These are phyloP conservation scores for Maniola jurtina DNA, from an alignment of 1,140 invertebrate genomes.

Conservation along the genomic window DNA sequence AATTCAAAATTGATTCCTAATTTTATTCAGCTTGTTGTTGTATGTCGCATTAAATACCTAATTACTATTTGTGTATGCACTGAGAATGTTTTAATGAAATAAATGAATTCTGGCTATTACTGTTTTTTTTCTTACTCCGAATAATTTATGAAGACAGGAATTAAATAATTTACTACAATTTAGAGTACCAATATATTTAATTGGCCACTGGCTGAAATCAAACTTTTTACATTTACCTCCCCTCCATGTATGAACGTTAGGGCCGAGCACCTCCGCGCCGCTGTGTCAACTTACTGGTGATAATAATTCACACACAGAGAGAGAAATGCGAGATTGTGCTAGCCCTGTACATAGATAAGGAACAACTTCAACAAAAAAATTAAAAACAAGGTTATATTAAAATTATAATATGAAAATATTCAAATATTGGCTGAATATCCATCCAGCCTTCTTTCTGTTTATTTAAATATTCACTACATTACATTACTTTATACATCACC, in stretches of 20 bases:
- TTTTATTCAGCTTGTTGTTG: too few species aligned
- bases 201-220: slow-evolving; percentile 77
- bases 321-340: slow-evolving; percentile 44
- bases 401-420: slow-evolving; percentile 80
- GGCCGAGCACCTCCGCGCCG: slow-evolving; percentile 50
- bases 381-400: slow-evolving; percentile 77
- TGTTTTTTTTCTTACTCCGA: slow-evolving; percentile 31
- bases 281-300: slow-evolving; percentile 16
- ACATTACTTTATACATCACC: slow-evolving; percentile 77
- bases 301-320: slow-evolving; percentile 27
- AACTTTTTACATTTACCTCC: slow-evolving; percentile 69
- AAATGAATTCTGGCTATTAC: slow-evolving; percentile 54
- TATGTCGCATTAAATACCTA: too few species aligned
- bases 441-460: slow-evolving; percentile 74
- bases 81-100: slow-evolving; percentile 33
- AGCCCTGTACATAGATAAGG: slow-evolving; percentile 67
- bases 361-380: slow-evolving; percentile 74
- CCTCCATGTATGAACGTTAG: slow-evolving; percentile 54
- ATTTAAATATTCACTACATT: slow-evolving; percentile 76
- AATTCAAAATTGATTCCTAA: slow-evolving; percentile 6
- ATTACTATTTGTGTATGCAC: background rate
- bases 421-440: slow-evolving; percentile 73
- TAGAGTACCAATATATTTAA: slow-evolving; percentile 77
- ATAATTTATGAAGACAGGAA: slow-evolving; percentile 27
- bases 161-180: slow-evolving; percentile 68